A percentile compares a stretch with the other conserved stretches of the same genome.
phyloP scores from a whole-genome alignment of 2,888 invertebrate genomes.

The Hydropsyche betteni region DNA sequence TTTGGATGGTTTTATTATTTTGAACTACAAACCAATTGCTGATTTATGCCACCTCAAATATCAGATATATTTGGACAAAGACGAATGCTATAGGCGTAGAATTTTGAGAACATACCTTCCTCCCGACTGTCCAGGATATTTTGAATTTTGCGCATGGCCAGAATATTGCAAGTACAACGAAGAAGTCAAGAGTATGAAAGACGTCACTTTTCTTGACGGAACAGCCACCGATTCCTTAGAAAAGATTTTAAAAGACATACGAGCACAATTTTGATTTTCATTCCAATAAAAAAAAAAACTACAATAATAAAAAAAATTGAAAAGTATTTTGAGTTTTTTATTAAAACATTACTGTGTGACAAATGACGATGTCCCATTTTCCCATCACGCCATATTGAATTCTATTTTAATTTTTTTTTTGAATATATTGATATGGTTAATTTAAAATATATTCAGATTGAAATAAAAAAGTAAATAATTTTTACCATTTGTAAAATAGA shows the following conservation, averaged over 20 bases:
- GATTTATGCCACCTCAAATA: slow-evolving; percentile 77
- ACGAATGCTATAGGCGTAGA: slow-evolving; percentile 74
- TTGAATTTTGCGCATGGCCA: slow-evolving; percentile 93
- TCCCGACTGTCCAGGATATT: slow-evolving; percentile 88
- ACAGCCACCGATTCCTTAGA: slow-evolving; percentile 25
- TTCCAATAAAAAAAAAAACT: too few relatives aligned
- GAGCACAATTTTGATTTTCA: not conserved
- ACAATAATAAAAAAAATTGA: too few relatives aligned
- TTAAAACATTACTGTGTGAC: too few relatives aligned
- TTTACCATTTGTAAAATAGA: too few relatives aligned
- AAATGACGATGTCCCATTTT: too few relatives aligned
- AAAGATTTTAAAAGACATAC: slow-evolving; percentile 22
- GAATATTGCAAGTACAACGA: slow-evolving; percentile 71
- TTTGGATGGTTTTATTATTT: slow-evolving; percentile 80
- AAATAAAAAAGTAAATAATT: too few relatives aligned
- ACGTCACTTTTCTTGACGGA: slow-evolving; percentile 43
- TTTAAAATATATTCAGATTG: too few relatives aligned
- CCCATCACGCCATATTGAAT: too few relatives aligned
- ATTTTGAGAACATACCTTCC: slow-evolving; percentile 77
- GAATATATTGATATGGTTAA: too few relatives aligned
- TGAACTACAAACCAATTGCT: slow-evolving; percentile 73
- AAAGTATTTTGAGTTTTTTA: too few relatives aligned
- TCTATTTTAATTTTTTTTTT: too few relatives aligned
- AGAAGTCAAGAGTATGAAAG: slow-evolving; percentile 55
- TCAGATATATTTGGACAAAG: slow-evolving; percentile 75